These are phyloP conservation scores for Eubasilissa splendida DNA, from an alignment of 2,888 invertebrate genomes.

Conservation along the genomic window DNA sequence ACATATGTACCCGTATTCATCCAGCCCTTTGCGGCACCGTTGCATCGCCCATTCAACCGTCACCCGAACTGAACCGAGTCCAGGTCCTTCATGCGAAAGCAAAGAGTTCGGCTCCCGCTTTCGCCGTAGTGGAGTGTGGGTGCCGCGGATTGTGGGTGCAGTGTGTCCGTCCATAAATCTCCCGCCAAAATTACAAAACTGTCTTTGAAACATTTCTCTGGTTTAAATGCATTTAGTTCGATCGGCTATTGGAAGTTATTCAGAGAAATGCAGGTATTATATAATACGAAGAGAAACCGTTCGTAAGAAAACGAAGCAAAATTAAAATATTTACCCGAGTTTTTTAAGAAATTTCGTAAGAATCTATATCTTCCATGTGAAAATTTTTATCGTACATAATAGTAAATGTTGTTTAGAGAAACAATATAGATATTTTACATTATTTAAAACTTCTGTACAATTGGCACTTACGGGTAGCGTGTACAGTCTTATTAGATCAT, in stretches of 20 bases:
- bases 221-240: neutral
- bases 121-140: slow-evolving; percentile 8
- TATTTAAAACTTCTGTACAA: too few species aligned
- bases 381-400: too few species aligned
- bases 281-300: too few species aligned
- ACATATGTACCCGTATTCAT: neutral
- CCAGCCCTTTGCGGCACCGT: slow-evolving; percentile 26
- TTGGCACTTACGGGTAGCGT: too few species aligned
- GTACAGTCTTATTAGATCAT: too few species aligned
- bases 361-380: too few species aligned
- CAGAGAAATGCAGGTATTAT: neutral
- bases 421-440: too few species aligned
- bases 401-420: too few species aligned
- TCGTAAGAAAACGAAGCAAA: too few species aligned
- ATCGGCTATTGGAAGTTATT: neutral
- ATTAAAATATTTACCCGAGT: too few species aligned
- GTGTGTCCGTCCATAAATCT: slow-evolving; percentile 30
- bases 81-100: slow-evolving; percentile 24
- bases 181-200: slow-evolving; percentile 12
- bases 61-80: neutral
- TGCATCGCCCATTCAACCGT: slow-evolving; percentile 30
- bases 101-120: slow-evolving; percentile 38
- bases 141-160: slow-evolving; percentile 2
- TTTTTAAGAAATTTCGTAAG: too few species aligned
- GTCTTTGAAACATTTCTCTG: neutral